phyloP scores from a whole-genome alignment of 2,113 vertebrate species.

The Verasper variegatus region DNA sequence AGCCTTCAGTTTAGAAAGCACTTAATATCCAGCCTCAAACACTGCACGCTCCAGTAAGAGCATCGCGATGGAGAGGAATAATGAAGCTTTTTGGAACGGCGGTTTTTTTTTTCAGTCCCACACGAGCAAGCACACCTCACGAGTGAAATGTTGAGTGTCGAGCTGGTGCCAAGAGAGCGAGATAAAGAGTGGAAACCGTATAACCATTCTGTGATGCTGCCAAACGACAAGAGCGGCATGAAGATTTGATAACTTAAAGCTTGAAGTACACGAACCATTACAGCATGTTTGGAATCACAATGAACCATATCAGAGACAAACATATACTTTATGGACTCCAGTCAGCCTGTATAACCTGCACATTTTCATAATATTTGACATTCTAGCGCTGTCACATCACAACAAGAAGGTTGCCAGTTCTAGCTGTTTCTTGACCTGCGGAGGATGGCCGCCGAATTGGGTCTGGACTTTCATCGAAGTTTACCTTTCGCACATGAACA shows the following conservation, averaged over 20 bases:
- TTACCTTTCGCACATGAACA: too few relatives aligned
- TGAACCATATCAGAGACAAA: background rate
- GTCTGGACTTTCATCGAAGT: too few relatives aligned
- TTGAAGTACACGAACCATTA: background rate
- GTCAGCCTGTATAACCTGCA: too few relatives aligned
- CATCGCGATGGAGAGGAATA: slow-evolving; percentile 54
- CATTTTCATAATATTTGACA: too few relatives aligned
- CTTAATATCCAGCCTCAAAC: slow-evolving; percentile 66
- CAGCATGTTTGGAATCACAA: background rate
- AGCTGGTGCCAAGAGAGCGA: slow-evolving; percentile 4
- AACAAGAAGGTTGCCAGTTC: too few relatives aligned
- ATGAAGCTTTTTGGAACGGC: slow-evolving; percentile 56
- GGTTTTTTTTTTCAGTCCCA: slow-evolving; percentile 6
- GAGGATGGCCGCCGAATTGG: too few relatives aligned
- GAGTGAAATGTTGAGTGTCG: slow-evolving; percentile 33
- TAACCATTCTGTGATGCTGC: slow-evolving; percentile 1
- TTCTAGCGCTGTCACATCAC: too few relatives aligned
- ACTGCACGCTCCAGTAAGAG: slow-evolving; percentile 57
- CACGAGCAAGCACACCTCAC: slow-evolving; percentile 45
- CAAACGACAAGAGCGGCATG: background rate
- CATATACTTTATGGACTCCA: too few relatives aligned
- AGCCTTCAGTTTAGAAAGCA: slow-evolving; percentile 74
- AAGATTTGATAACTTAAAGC: slow-evolving; percentile 3
- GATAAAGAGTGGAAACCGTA: background rate
- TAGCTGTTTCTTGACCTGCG: too few relatives aligned